phyloP scores from a whole-genome alignment of 2,888 invertebrate species.

The Incurvaria masculella region DNA sequence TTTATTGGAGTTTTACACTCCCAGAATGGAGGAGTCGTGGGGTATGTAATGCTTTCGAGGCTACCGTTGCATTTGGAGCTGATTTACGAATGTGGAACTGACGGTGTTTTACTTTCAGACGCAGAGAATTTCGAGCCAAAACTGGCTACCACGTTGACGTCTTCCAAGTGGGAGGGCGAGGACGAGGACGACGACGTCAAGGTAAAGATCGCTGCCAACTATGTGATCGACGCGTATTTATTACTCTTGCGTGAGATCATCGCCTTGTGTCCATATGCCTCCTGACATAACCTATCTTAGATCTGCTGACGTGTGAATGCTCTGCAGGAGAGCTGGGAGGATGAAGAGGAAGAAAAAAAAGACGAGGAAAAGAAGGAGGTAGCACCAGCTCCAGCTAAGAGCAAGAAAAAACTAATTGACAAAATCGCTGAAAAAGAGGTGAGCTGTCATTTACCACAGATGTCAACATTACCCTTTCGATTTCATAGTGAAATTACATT shows the following conservation, averaged over 20 bases:
- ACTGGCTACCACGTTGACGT: slow-evolving; percentile 56
- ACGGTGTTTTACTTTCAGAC: slow-evolving; percentile 54
- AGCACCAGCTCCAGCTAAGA: slow-evolving; percentile 59
- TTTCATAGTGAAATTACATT: too few species aligned
- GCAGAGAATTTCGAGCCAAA: slow-evolving; percentile 70
- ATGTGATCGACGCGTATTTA: slow-evolving; percentile 12
- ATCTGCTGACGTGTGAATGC: slow-evolving; percentile 20
- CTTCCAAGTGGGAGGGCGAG: slow-evolving; percentile 81
- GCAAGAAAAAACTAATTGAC: slow-evolving; percentile 71
- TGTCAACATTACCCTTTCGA: too few species aligned
- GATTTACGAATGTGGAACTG: slow-evolving; percentile 10
- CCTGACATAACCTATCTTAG: slow-evolving; percentile 34
- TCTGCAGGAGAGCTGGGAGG: slow-evolving; percentile 91
- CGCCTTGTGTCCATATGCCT: slow-evolving; percentile 13
- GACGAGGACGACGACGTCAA: slow-evolving; percentile 85
- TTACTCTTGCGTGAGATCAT: neutral
- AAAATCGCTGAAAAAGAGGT: slow-evolving; percentile 90
- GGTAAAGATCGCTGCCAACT: slow-evolving; percentile 55
- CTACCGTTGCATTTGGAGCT: neutral
- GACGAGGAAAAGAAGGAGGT: slow-evolving; percentile 69
- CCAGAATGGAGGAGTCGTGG: slow-evolving; percentile 68
- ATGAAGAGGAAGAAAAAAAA: slow-evolving; percentile 80
- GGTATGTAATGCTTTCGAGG: slow-evolving; percentile 53
- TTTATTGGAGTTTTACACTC: neutral
- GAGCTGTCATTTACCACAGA: slow-evolving; percentile 16